Base-by-base conservation (phyloP, 2,113 vertebrate genomes). In the Pyxicephalus adspersus region DNA sequence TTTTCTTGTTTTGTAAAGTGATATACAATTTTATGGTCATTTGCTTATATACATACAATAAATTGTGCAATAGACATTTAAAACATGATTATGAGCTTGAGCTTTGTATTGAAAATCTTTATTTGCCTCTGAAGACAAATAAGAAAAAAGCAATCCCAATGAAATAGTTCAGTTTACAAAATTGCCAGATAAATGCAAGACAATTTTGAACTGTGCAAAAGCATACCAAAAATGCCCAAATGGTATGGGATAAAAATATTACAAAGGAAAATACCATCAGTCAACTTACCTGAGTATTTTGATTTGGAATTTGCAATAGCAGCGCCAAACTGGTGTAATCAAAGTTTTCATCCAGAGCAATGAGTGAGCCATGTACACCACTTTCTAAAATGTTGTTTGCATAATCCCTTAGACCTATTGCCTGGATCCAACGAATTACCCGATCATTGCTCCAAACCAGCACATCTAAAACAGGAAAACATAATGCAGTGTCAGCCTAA, bases 261-360 rank as follows among this genome's bases (percentile, higher is more conserved):
- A 45, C 6, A 45, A 45, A 13, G 38, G 38, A 8, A 45, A 13
- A 2, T 45, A 45, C 38, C 9, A 45, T 13, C 8, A 9, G 70
- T 8, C 11, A 4, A 25, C 90, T 90, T 89, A 91, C 95, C 95
- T 96, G 95, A 84, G 97, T 99, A 89, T 96, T 99, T 89, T 99
- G 98, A 80, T 89, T 99, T 86, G 98, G 98, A 86, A 99, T 99
- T 91, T 99, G 98, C 85, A 99, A 93, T 81, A 99, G 90, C 83
- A 99, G 92, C 52, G 97, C 97, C 89, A 99, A 90, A 90, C 98
- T 99, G 92, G 93, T 97, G 89, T 98, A 98, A 92, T 99, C 97
- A 84, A 99, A 99, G 91, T 99, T 99, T 87, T 98, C 96, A 52
- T 99, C 98, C 84, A 99, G 89, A 72, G 96, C 95, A 81, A 99